Base-by-base conservation (phyloP, 2,113 vertebrate genomes). In the Stictonetta naevosa region DNA sequence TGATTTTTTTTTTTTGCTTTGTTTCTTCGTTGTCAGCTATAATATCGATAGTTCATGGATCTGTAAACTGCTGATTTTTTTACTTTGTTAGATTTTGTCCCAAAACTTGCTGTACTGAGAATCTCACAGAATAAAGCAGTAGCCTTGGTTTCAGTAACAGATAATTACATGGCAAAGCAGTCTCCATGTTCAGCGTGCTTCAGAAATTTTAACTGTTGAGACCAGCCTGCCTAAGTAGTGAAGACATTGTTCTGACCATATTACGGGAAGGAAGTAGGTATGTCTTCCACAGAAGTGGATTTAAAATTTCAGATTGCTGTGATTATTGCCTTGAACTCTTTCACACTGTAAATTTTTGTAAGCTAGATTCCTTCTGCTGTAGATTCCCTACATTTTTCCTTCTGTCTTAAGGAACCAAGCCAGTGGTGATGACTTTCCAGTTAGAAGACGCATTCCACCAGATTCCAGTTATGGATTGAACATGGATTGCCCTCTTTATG, bases 251-350 rank as follows among this genome's bases (percentile, higher is more conserved):
- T 83, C 77, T 93, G 63, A 31, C 40, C 0, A 36, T 44, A 6
- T 58, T 33, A 44, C 11, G 46, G n/a, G 14, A 16, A 34, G 26
- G 42, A 36, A 77, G 36, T n/a, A 66, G 36, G n/a, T 53, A 55
- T 83, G 55, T 55, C 15, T 83, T 91, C 38, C 67, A 59, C 11
- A 46, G 69, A 94, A 11, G 16, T 69, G 6, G 44, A 26, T 28
- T 90, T 95, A 78, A 82, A 93, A 69, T 46, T 86, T 44, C 77
- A 66, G 38, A 8, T 72, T 91, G 86, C 50, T 83, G 48, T 86
- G 64, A 34, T 95, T 83, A 76, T 71, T 78, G 26, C 38, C 28
- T 90, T 83, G 72, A 93, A 77, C 72, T 94, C 23, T n/a, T 90
- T 59, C 79, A 86, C 3, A 0, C 11, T 90, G 73, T 84, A 72